Evolutionary conservation across 2,888 invertebrate species (phyloP), one percentile per base, ranked within the genome.

Genomic region (Kryphioiulus occultus): DNA sequence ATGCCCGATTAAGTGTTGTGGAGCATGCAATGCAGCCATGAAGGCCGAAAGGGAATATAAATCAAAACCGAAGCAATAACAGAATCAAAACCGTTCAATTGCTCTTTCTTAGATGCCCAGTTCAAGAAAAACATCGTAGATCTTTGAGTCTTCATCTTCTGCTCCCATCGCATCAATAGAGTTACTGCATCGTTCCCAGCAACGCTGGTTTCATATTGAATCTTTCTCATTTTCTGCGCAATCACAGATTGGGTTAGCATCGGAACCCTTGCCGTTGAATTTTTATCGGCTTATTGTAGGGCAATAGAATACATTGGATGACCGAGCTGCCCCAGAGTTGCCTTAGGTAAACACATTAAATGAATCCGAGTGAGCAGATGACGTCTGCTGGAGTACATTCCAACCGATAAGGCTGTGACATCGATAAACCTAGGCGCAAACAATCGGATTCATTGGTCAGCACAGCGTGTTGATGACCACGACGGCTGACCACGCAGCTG

Each of bases 281-380:
- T 68, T 68, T 68, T 68, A 68, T 68, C 26, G 68, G 68, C 53
- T 53, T 53, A 53, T 53, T 53, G 53, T 53, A 53, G 53, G 68
- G 26, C 68, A 7, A 68, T 68, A 68, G 68, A 68, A 68, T 22
- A 26, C 68, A 26, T 68, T 3, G 22, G 59, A 59, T 59, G 59
- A 59, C 59, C 59, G 19, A 5, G 59, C n/a, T 59, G 59, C n/a
- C 68, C 68, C 68, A 68, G 26, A 68, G 68, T 68, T 68, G 68
- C 68, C 68, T 22, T 68, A 68, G 68, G 68, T 68, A 68, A 68
- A 68, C 68, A 68, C 68, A 68, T 68, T 68, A 68, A 68, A 68
- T 26, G 68, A 26, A 68, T 4, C 68, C 68, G 68, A 68, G 68
- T 26, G 68, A 68, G n/a, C 26, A 26, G 26, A 22, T 68, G 53